phyloP scores from a whole-genome alignment of 2,888 invertebrate species.

The Opisthograptis luteolata region DNA sequence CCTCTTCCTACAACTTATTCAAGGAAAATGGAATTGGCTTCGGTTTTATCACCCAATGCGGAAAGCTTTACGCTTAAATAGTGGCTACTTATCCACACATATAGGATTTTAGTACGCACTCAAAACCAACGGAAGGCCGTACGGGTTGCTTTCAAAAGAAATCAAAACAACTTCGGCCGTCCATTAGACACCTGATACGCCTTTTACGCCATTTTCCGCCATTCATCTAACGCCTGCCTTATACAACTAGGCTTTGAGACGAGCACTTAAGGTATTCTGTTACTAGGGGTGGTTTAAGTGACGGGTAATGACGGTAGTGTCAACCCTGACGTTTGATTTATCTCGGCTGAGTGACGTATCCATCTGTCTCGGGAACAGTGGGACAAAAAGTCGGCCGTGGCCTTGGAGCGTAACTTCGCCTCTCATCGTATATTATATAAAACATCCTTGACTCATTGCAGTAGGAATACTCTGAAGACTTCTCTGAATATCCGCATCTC shows the following conservation, averaged over 20 bases:
- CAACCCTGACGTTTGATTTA: slow-evolving; percentile 27
- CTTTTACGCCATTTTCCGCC: slow-evolving; percentile 40
- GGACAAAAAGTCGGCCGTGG: slow-evolving; percentile 26
- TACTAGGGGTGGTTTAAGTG: slow-evolving; percentile 40
- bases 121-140: slow-evolving; percentile 8
- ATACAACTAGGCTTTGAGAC: slow-evolving; percentile 38
- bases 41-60: slow-evolving; percentile 10
- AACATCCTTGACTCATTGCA: too few species aligned
- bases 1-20: not conserved
- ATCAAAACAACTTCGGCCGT: slow-evolving; percentile 33
- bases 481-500: too few species aligned
- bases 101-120: slow-evolving; percentile 21
- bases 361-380: slow-evolving; percentile 26
- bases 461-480: too few species aligned
- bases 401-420: slow-evolving; percentile 9
- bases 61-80: slow-evolving; percentile 14
- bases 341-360: slow-evolving; percentile 24
- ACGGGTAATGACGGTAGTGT: slow-evolving; percentile 18
- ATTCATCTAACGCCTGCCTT: slow-evolving; percentile 41
- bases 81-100: slow-evolving; percentile 18
- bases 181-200: slow-evolving; percentile 65
- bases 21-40: slow-evolving; percentile 2
- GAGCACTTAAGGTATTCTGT: slow-evolving; percentile 64
- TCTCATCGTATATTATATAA: slow-evolving; percentile 9
- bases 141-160: slow-evolving; percentile 28